Evolutionary conservation across 92 coral and sea anemone genomes (phyloP), one percentile per base, ranked within the genome.

Genomic region (Bergia sp.): DNA sequence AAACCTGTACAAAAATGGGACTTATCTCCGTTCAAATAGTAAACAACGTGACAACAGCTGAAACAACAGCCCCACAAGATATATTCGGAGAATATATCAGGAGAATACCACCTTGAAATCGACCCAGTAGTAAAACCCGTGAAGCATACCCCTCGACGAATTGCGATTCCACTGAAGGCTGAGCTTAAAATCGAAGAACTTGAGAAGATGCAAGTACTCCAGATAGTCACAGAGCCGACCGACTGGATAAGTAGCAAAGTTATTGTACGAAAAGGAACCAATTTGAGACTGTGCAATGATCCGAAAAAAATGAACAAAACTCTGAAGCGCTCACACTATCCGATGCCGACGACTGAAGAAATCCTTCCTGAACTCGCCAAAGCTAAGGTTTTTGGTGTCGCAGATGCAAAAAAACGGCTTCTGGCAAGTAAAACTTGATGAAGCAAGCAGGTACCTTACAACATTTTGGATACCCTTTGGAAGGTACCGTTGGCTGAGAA

Each of bases 401-500:
- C 71, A 6, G 71, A 64, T 64, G 71, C 71, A 3, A 64, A 20
- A 79, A 85, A 50, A 85, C 77, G 93, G 93, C 47, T 90, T 88
- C 79, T 93, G 95, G 95, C 93, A 93, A 80, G 77, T 93, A 3
- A 73, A 73, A 76, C 79, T 92, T 4, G 95, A 92, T 75, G 91
- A 90, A 43, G 90, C 86, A 8, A 93, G 96, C 85, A 92, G 93
- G 44, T 88, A 65, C 37, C 83, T 89, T 38, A 94, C 94, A 40
- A 93, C 94, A 3, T 93, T 91, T 67, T 88, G 92, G 37, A 90
- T 91, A 13, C 90, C 90, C 13, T 91, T 91, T 89, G 96, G 93
- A 57, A 89, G 92, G 75, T 90, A 64, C 39, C 89, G 92, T 11
- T 90, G 93, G 94, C 85, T 89, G 9, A 53, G 94, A 49, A 92